Evolutionary conservation across 2,113 vertebrate genomes (phyloP).

Genomic region (Albula goreensis): DNA sequence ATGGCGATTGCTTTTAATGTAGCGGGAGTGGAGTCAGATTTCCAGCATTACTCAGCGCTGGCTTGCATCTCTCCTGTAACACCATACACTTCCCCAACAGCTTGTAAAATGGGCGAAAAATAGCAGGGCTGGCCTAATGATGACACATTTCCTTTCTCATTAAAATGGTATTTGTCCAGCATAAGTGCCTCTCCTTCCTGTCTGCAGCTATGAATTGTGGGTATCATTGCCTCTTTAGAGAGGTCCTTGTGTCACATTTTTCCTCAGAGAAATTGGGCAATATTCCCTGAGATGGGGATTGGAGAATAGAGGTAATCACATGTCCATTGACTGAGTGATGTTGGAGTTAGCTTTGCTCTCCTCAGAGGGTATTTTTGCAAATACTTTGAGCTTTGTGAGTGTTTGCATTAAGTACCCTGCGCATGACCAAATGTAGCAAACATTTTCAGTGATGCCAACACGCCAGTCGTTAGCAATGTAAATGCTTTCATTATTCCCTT

Average conservation of each 20-base stretch:
- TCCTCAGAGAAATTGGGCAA: background rate
- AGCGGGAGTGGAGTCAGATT: background rate
- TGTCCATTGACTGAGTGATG: background rate
- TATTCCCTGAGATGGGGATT: background rate
- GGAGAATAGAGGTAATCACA: background rate
- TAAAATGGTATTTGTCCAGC: slow-evolving; percentile 9
- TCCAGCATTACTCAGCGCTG: background rate
- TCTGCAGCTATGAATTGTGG: background rate
- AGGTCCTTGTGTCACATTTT: background rate
- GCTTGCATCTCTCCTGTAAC: background rate
- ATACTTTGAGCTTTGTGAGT: background rate
- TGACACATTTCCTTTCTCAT: slow-evolving; percentile 8
- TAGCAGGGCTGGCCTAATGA: background rate
- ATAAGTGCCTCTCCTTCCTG: background rate
- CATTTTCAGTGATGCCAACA: background rate
- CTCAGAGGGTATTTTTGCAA: background rate
- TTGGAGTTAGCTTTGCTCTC: background rate
- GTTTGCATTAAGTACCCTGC: background rate
- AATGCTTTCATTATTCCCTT: background rate
- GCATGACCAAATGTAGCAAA: background rate
- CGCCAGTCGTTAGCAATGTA: background rate
- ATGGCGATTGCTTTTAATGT: background rate
- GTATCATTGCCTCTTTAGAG: background rate
- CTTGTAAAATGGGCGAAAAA: slow-evolving; percentile 15
- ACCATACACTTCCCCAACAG: background rate